phyloP scores from a whole-genome alignment of 1,140 invertebrate species.

The Ips nitidus region DNA sequence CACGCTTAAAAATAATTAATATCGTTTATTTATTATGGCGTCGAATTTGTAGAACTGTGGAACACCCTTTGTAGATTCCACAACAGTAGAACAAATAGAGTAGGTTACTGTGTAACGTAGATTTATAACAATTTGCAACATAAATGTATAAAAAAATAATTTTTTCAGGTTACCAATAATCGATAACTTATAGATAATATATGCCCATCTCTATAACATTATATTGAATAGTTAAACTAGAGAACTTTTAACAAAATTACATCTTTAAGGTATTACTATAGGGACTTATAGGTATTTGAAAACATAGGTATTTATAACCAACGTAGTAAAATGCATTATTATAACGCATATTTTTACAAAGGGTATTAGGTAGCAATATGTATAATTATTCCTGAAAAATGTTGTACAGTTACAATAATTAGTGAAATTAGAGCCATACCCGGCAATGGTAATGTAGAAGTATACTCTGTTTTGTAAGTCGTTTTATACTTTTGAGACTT shows the following conservation, averaged over 20 bases:
- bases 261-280: too few species aligned
- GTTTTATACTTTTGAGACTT: constrained; percentile 32
- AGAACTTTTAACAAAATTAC: too few species aligned
- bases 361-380: constrained; percentile 40
- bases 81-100: too few species aligned
- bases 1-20: neutral
- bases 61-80: too few species aligned
- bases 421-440: constrained; percentile 1
- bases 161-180: too few species aligned
- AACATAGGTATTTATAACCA: neutral
- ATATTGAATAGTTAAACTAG: too few species aligned
- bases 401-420: constrained; percentile 41
- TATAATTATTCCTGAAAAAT: constrained; percentile 26
- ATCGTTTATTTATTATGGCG: neutral
- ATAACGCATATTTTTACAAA: constrained; percentile 13
- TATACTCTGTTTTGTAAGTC: constrained; percentile 13
- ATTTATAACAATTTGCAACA: too few species aligned
- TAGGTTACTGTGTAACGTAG: too few species aligned
- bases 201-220: too few species aligned
- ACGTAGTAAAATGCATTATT: constrained; percentile 9
- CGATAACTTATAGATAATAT: too few species aligned
- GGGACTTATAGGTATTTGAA: neutral
- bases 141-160: too few species aligned
- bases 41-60: too few species aligned
- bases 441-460: constrained; percentile 25